These are phyloP conservation scores for Merops nubicus DNA, from an alignment of 2,113 vertebrate species.

Conservation along the genomic window DNA sequence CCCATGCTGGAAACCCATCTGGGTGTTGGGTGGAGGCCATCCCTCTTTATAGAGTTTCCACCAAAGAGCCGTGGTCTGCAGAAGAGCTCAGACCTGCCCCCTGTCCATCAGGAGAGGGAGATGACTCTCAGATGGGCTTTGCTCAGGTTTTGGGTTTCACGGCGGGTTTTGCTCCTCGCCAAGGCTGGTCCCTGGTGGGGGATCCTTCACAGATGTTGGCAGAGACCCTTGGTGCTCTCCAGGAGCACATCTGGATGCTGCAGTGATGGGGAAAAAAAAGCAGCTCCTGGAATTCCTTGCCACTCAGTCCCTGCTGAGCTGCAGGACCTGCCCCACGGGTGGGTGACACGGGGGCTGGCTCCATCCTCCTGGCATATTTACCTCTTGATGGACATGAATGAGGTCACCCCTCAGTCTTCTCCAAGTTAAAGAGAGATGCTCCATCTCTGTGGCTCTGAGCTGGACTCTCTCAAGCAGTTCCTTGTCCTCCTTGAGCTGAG, in stretches of 20 bases:
- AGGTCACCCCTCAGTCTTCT: no score
- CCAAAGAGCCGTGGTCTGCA: accelerated
- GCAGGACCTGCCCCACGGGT: accelerated
- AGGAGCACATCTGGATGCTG: neutral
- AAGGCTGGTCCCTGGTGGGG: accelerated
- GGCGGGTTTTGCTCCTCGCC: neutral
- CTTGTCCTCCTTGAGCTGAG: no score
- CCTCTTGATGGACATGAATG: no score
- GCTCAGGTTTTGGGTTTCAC: accelerated
- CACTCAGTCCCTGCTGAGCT: accelerated
- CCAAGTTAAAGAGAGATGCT: no score
- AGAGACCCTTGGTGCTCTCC: neutral
- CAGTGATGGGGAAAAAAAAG: neutral
- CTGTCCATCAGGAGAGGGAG: accelerated
- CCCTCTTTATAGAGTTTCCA: neutral
- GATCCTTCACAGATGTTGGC: neutral
- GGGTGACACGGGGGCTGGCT: neutral
- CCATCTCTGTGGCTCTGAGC: no score
- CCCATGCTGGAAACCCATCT: neutral
- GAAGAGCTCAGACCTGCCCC: neutral
- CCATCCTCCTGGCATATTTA: no score
- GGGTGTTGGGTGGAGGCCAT: neutral
- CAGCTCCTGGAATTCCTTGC: neutral
- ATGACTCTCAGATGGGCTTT: neutral
- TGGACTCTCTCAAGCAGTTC: no score